Conservation (phyloP, 1,140 invertebrate genomes). For the Fopius arisanus region DNA sequence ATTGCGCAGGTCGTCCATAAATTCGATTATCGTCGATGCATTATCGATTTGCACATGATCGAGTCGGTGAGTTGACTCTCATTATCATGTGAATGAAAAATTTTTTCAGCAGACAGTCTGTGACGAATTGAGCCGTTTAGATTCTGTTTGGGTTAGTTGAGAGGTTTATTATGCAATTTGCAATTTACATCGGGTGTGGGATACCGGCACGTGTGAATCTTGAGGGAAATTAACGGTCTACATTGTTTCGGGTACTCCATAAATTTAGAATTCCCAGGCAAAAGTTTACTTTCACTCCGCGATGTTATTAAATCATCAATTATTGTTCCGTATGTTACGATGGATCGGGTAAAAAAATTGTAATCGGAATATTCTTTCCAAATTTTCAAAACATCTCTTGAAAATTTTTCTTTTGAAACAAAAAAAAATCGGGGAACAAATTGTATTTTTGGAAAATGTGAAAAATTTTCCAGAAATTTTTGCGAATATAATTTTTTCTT, state of each 20-base stretch:
- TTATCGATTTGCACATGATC: background rate
- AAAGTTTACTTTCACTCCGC: conserved; percentile 14
- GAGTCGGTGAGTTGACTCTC: background rate
- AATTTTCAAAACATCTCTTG: too few relatives aligned
- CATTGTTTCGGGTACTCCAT: background rate
- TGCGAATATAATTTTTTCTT: too few relatives aligned
- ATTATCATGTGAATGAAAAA: background rate
- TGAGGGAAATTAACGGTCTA: background rate
- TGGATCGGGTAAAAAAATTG: background rate
- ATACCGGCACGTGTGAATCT: background rate
- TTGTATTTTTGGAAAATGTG: too few relatives aligned
- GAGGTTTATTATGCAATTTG: background rate
- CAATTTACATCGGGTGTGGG: background rate
- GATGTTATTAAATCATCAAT: background rate
- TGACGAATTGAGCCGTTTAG: too few relatives aligned
- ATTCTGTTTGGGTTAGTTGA: background rate
- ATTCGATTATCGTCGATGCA: background rate
- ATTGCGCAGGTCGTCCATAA: background rate
- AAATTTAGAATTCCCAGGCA: conserved; percentile 2
- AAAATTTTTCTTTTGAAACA: too few relatives aligned
- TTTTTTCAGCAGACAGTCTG: background rate
- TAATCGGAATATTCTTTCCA: too few relatives aligned
- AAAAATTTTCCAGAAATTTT: too few relatives aligned
- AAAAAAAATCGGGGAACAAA: too few relatives aligned
- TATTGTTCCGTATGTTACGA: background rate